phyloP scores from a whole-genome alignment of 2,888 invertebrate species.

The Peribatodes rhomboidaria region DNA sequence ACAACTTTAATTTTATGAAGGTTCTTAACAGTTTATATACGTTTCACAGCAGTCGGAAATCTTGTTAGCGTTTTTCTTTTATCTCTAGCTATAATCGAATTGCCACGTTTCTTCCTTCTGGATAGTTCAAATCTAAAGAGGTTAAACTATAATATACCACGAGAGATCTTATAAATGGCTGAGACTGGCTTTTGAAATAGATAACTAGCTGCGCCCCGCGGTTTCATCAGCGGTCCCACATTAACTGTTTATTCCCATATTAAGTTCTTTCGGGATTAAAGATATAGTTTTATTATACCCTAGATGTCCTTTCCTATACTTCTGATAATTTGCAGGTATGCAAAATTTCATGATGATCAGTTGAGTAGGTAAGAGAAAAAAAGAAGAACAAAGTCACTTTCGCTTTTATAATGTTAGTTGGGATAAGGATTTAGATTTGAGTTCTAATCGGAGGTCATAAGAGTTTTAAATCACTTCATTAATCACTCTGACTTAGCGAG shows the following conservation, averaged over 20 bases:
- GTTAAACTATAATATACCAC: not conserved
- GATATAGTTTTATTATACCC: no score
- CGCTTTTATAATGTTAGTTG: no score
- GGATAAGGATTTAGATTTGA: not conserved
- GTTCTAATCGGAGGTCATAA: not conserved
- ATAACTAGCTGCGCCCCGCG: no score
- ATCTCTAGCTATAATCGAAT: conserved; percentile 13
- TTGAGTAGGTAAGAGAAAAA: no score
- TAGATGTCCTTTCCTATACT: no score
- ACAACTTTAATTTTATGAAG: conserved; percentile 28
- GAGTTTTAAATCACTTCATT: conserved; percentile 26
- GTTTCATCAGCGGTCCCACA: no score
- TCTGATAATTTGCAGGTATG: no score
- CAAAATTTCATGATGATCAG: no score
- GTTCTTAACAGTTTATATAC: conserved; percentile 24
- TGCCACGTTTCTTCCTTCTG: conserved; percentile 2
- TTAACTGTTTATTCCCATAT: no score
- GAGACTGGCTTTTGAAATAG: not conserved
- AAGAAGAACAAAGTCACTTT: no score
- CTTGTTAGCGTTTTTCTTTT: conserved; percentile 8
- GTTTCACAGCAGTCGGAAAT: conserved; percentile 10
- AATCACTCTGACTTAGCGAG: conserved; percentile 27
- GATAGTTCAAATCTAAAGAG: not conserved
- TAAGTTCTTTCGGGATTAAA: no score
- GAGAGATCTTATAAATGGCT: no score